These are phyloP conservation scores for Heteractis magnifica DNA, from an alignment of 92 coral and sea anemone genomes.

Conservation along the genomic window DNA sequence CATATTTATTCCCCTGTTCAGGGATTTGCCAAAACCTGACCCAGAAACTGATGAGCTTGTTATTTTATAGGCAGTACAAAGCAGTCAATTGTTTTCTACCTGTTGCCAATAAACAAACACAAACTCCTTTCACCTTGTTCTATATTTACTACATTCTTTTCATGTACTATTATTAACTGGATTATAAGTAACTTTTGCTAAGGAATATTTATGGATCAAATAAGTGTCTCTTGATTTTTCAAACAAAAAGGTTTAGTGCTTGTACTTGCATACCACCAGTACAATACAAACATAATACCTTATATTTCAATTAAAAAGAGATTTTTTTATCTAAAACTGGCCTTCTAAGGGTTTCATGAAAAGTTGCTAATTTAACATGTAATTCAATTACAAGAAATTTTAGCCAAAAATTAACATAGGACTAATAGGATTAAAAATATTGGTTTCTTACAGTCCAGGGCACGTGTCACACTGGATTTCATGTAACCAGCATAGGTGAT, in stretches of 20 bases:
- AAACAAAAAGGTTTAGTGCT: neutral
- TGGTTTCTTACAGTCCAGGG: neutral
- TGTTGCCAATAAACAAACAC: neutral
- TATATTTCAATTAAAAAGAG: neutral
- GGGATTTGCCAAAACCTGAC: neutral
- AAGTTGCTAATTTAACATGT: neutral
- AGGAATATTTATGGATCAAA: no score
- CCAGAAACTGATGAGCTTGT: slow-evolving; percentile 27
- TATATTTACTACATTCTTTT: neutral
- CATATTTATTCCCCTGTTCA: neutral
- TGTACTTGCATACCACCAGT: neutral
- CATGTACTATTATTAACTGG: no score
- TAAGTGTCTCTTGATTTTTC: neutral
- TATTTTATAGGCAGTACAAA: neutral
- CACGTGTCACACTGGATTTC: neutral
- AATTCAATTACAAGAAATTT: neutral
- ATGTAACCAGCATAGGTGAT: no score
- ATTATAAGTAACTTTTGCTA: no score
- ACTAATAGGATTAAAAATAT: neutral
- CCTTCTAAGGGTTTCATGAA: neutral
- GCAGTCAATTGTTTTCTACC: neutral
- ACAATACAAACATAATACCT: neutral
- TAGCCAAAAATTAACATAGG: neutral
- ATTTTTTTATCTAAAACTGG: no score
- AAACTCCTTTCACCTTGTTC: neutral